phyloP scores from a whole-genome alignment of 53 echinoderm and acorn worm genomes.

The Arbacia lixula region DNA sequence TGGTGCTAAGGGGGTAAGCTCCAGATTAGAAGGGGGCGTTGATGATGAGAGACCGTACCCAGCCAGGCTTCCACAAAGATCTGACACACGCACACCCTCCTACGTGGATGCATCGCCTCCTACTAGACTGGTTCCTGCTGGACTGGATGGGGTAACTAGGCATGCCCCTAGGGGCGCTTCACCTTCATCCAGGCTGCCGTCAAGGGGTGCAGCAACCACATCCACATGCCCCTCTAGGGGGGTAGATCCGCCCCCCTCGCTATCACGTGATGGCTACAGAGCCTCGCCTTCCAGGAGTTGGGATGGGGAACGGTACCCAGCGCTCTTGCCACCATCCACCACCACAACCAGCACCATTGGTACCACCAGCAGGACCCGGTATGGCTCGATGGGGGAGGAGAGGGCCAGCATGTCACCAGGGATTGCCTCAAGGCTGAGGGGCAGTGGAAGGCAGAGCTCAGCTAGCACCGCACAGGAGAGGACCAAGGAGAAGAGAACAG shows the following conservation, averaged over 20 bases:
- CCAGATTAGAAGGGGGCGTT: no score
- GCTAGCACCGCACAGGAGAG: not conserved
- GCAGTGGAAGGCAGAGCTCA: not conserved
- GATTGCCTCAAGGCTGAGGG: not conserved
- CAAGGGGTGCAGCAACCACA: not conserved
- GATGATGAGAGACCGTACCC: no score
- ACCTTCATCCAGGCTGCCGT: not conserved
- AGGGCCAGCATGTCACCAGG: conserved; percentile 8
- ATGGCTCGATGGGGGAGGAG: not conserved
- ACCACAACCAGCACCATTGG: conserved; percentile 33
- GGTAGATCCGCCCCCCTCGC: no score
- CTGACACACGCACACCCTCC: conserved; percentile 8
- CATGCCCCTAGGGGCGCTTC: not conserved
- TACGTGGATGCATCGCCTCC: not conserved
- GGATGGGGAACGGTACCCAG: conserved; percentile 7
- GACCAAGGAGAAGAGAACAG: not conserved
- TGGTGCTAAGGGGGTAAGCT: not conserved
- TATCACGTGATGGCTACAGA: no score
- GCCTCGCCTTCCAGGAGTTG: no score
- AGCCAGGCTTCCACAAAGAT: not conserved
- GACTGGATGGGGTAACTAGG: not conserved
- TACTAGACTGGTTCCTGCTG: not conserved
- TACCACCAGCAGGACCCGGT: not conserved
- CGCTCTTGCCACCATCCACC: not conserved
- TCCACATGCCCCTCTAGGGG: not conserved